Percentiles rank a stretch among this genome's conserved stretches.
Conservation (phyloP, 2,888 invertebrate genomes). For the Erebia epiphron region DNA sequence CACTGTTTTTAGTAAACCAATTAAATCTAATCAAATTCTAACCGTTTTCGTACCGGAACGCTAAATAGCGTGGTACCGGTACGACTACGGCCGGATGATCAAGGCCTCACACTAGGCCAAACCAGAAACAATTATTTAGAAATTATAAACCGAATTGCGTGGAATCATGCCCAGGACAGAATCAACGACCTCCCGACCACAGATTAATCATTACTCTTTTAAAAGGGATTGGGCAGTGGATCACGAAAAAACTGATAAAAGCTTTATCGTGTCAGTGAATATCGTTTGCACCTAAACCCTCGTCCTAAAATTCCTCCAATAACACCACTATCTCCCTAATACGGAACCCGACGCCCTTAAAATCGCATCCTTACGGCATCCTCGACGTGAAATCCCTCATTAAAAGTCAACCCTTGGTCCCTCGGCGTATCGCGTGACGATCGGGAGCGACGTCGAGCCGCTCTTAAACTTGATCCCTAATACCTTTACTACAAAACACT, state of each 20-base stretch:
- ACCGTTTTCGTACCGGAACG: too few species aligned
- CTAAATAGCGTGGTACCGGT: too few species aligned
- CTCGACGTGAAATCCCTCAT: conserved; percentile 54
- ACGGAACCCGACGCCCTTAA: conserved; percentile 27
- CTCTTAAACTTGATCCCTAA: conserved; percentile 33
- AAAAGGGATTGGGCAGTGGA: too few species aligned
- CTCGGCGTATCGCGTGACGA: conserved; percentile 59
- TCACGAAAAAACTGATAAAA: background rate
- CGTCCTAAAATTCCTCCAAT: conserved; percentile 14
- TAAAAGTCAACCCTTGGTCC: conserved; percentile 55
- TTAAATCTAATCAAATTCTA: too few species aligned
- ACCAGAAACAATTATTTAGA: too few species aligned
- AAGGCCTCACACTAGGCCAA: too few species aligned
- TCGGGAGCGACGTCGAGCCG: conserved; percentile 50
- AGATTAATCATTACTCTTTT: too few species aligned
- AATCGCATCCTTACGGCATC: conserved; percentile 38
- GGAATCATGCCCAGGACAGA: too few species aligned
- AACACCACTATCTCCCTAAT: conserved; percentile 19
- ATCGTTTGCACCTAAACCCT: conserved; percentile 6
- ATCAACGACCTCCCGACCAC: too few species aligned
- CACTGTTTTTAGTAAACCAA: too few species aligned
- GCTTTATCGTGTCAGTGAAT: background rate
- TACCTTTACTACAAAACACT: conserved; percentile 32
- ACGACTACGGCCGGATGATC: too few species aligned
- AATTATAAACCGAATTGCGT: too few species aligned